phyloP scores from a whole-genome alignment of 2,797 vertebrate genomes.

The Enoplosus armatus region DNA sequence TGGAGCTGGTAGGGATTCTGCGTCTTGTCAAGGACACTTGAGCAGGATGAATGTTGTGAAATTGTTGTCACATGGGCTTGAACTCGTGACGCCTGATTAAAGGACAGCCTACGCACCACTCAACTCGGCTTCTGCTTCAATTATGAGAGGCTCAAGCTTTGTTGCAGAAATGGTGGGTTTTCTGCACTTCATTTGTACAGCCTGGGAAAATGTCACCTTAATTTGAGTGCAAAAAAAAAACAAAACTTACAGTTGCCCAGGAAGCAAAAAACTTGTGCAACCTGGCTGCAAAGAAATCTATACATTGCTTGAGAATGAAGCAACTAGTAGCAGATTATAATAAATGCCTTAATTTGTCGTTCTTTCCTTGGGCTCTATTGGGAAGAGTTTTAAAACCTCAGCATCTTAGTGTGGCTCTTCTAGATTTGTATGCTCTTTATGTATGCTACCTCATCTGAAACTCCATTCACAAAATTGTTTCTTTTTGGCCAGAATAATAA shows the following conservation, averaged over 20 bases:
- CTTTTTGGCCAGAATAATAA: slow-evolving; percentile 23
- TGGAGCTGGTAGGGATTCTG: background rate
- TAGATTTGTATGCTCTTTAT: slow-evolving; percentile 39
- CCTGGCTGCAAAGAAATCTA: slow-evolving; percentile 13
- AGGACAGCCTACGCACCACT: slow-evolving; percentile 31
- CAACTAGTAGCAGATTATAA: slow-evolving; percentile 31
- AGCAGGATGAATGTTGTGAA: slow-evolving; percentile 26
- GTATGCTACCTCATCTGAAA: slow-evolving; percentile 43
- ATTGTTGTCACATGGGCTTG: slow-evolving; percentile 28
- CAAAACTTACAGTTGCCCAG: background rate
- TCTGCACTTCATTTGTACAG: background rate
- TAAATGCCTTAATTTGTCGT: slow-evolving; percentile 47
- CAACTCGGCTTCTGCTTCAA: slow-evolving; percentile 11
- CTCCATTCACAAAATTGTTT: slow-evolving; percentile 38
- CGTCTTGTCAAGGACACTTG: slow-evolving; percentile 41
- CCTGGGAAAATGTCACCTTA: background rate
- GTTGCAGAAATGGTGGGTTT: background rate
- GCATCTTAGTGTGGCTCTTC: slow-evolving; percentile 17
- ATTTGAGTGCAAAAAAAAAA: slow-evolving; percentile 5
- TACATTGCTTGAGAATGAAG: slow-evolving; percentile 7
- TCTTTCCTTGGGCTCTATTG: slow-evolving; percentile 18
- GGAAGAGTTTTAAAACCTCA: slow-evolving; percentile 35
- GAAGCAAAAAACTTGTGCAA: slow-evolving; percentile 25
- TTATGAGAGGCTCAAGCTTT: slow-evolving; percentile 31
- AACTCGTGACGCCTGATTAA: slow-evolving; percentile 39